These are phyloP conservation scores for Punctoribates punctum DNA, from an alignment of 2,888 invertebrate genomes.

Conservation along the genomic window DNA sequence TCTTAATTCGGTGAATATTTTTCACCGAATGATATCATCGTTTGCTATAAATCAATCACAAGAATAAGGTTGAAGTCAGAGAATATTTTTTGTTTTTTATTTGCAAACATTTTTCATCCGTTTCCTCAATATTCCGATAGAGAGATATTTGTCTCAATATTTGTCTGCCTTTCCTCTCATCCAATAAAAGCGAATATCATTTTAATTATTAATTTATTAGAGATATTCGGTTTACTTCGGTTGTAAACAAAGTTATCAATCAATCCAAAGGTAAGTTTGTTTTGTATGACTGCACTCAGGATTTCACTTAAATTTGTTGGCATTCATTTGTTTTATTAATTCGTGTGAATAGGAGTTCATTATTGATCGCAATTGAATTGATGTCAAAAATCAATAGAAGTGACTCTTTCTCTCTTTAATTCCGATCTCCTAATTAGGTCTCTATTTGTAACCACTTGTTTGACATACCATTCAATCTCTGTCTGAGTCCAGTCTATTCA, in stretches of 20 bases:
- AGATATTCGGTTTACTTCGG: background rate
- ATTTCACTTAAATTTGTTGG: conserved; percentile 1
- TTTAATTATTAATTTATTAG: conserved; percentile 11
- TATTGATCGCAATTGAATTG: conserved; percentile 1
- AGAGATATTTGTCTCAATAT: background rate
- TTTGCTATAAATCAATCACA: background rate
- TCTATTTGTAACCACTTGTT: conserved; percentile 3
- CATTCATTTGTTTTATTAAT: conserved; percentile 23
- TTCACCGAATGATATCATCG: conserved; percentile 2
- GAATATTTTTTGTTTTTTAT: background rate
- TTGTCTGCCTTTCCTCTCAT: background rate
- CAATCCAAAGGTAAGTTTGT: background rate
- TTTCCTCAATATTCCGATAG: background rate
- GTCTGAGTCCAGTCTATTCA: background rate
- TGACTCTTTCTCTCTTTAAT: background rate
- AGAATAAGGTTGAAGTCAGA: background rate
- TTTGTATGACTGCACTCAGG: background rate
- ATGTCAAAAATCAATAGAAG: background rate
- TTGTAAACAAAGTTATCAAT: conserved; percentile 32
- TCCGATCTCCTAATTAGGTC: conserved; percentile 15
- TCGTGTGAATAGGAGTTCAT: conserved; percentile 9
- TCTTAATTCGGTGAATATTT: background rate
- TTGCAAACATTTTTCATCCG: background rate
- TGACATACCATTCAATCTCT: background rate
- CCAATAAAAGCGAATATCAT: background rate